Evolutionary conservation across 2,113 vertebrate genomes (phyloP).

Genomic region (Rhabdomys dilectus): DNA sequence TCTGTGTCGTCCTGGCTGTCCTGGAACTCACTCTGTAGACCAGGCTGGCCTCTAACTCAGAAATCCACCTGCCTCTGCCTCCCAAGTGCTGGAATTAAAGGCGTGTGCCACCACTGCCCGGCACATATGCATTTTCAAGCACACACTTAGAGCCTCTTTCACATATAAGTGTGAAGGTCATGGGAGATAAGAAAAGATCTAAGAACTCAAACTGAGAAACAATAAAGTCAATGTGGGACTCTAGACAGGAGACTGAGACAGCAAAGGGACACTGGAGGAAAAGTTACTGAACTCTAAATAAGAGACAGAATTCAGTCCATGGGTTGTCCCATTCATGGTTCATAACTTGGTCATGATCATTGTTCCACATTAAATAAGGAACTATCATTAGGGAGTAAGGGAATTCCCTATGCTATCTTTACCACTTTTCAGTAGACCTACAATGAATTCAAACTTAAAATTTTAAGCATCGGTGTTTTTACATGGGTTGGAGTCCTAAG

Average conservation of each 20-base stretch:
- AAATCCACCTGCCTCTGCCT: no score
- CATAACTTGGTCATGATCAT: background rate
- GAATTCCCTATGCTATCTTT: background rate
- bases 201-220: background rate
- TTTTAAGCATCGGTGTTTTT: background rate
- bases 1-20: no score
- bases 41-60: no score
- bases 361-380: background rate
- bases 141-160: background rate
- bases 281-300: background rate
- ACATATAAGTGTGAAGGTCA: background rate
- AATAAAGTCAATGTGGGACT: background rate
- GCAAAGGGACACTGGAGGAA: background rate
- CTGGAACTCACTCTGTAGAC: no score
- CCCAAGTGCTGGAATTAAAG: no score
- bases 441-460: background rate
- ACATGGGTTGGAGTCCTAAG: background rate
- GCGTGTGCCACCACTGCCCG: no score
- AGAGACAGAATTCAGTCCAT: background rate
- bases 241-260: background rate
- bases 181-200: background rate
- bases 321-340: background rate
- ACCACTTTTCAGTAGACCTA: conserved; percentile 2
- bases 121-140: background rate
- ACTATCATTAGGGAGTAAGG: background rate